Base-by-base conservation (phyloP, 2,797 vertebrate genomes). In the Coluber constrictor region DNA sequence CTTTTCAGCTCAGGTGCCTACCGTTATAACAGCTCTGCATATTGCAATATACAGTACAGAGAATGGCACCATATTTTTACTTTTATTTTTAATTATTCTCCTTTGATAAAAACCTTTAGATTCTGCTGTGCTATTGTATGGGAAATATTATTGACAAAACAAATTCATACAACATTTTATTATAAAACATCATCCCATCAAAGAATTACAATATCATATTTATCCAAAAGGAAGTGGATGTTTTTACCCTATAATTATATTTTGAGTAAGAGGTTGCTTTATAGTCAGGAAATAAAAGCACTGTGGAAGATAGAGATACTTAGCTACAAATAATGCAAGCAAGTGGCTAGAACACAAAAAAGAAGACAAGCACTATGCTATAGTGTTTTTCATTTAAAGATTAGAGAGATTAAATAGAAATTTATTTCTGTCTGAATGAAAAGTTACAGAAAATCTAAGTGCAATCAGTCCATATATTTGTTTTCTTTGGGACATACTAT, bases 1-100 rank as follows among this genome's bases (percentile, higher is more conserved):
- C 66, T 74, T 74, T 87, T 83, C 43, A 63, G 57, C 57, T 89
- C 66, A 93, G n/a, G 83, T 91, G 57, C n/a, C 88, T 89, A 51
- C 51, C 89, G 47, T 91, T 32, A 54, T 57, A 79, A 70, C 43
- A 91, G 29, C 23, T 89, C 11, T 61, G 66, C 23, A 86, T 32
- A 23, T 51, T 74, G 16, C 6, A 86, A 86, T 63, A 91, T 37
- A 74, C 61, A 74, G 25, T n/a, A 32, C 57, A 51, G 43, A 70
- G 54, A 66, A 51, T 51, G 54, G 29, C 29, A 83, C 51, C 66
- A 87, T 23, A 66, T 59, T 90, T 87, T 56, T 43, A 59, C 12
- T 90, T 87, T 90, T 90, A 37, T 37, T 90, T 47, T 90, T 93
- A 66, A 87, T 25, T 56, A 90, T 56, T 93, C 90, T 87, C 54